These are phyloP conservation scores for Brassicogethes aeneus DNA, from an alignment of 2,888 invertebrate genomes.

Conservation along the genomic window DNA sequence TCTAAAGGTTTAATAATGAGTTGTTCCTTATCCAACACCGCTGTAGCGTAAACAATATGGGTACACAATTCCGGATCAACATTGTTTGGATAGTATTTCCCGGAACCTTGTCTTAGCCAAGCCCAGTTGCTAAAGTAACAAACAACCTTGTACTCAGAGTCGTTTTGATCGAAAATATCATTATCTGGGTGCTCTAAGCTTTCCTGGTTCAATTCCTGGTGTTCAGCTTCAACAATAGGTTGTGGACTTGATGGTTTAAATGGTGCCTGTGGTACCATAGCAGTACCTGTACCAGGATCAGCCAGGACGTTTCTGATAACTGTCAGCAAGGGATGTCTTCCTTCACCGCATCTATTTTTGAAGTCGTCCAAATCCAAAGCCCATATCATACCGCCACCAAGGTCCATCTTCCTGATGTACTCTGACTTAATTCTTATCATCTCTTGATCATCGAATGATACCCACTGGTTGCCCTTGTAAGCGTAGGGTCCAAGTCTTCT, in stretches of 20 bases:
- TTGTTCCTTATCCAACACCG: slow-evolving; percentile 67
- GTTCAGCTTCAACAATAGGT: slow-evolving; percentile 16
- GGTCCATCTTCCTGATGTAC: slow-evolving; percentile 62
- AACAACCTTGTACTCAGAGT: slow-evolving; percentile 60
- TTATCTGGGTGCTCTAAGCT: background rate
- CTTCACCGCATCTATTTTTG: slow-evolving; percentile 68
- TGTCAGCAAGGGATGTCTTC: slow-evolving; percentile 69
- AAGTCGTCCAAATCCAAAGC: slow-evolving; percentile 85
- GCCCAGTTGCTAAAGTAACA: slow-evolving; percentile 94
- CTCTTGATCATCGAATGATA: slow-evolving; percentile 76
- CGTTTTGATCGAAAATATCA: background rate
- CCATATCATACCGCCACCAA: slow-evolving; percentile 89
- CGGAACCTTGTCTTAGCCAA: slow-evolving; percentile 79
- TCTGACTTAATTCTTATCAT: slow-evolving; percentile 74
- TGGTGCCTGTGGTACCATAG: slow-evolving; percentile 18
- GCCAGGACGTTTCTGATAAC: slow-evolving; percentile 67
- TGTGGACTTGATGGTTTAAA: slow-evolving; percentile 13
- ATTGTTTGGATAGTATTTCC: slow-evolving; percentile 73
- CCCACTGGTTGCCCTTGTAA: slow-evolving; percentile 83
- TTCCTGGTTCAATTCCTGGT: slow-evolving; percentile 8
- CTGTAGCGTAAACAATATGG: slow-evolving; percentile 88
- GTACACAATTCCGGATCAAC: slow-evolving; percentile 82
- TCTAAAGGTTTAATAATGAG: slow-evolving; percentile 78
- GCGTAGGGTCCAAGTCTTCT: slow-evolving; percentile 83
- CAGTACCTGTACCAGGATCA: slow-evolving; percentile 34